A percentile compares a stretch with the other conserved stretches of the same genome.
These are phyloP conservation scores for Mustela lutreola DNA, from an alignment of 2,113 vertebrate genomes.

Conservation along the genomic window DNA sequence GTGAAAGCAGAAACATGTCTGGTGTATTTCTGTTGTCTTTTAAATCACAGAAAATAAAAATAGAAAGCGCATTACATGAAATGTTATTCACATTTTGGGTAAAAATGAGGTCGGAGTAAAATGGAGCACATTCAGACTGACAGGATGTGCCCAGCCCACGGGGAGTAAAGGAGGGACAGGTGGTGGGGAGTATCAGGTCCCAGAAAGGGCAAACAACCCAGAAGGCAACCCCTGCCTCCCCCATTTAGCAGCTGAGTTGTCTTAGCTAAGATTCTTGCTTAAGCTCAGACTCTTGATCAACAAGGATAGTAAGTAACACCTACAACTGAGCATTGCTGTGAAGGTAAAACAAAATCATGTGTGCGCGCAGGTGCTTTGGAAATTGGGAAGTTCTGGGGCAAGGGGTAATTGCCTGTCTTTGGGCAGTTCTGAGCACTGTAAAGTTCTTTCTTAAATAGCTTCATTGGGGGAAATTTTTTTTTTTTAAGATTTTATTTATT, in stretches of 20 bases:
- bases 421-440: not conserved
- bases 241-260: slow-evolving; percentile 22
- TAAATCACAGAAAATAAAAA: slow-evolving; percentile 62
- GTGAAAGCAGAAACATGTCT: slow-evolving; percentile 20
- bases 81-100: slow-evolving; percentile 29
- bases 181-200: too few species aligned
- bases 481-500: too few species aligned
- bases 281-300: slow-evolving; percentile 30
- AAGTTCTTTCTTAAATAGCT: not conserved
- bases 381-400: not conserved
- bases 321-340: not conserved
- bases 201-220: not conserved
- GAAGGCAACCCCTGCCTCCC: not conserved
- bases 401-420: not conserved
- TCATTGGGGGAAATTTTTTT: not conserved
- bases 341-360: slow-evolving; percentile 36
- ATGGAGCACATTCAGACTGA: not conserved
- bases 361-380: not conserved
- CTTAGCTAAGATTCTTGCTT: not conserved
- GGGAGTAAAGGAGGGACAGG: not conserved
- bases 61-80: slow-evolving; percentile 17
- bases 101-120: not conserved
- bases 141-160: not conserved
- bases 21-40: not conserved
- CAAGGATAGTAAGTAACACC: slow-evolving; percentile 12